Evolutionary conservation across 1,140 invertebrate species (phyloP).

Genomic region (Pseudoatta argentina): DNA sequence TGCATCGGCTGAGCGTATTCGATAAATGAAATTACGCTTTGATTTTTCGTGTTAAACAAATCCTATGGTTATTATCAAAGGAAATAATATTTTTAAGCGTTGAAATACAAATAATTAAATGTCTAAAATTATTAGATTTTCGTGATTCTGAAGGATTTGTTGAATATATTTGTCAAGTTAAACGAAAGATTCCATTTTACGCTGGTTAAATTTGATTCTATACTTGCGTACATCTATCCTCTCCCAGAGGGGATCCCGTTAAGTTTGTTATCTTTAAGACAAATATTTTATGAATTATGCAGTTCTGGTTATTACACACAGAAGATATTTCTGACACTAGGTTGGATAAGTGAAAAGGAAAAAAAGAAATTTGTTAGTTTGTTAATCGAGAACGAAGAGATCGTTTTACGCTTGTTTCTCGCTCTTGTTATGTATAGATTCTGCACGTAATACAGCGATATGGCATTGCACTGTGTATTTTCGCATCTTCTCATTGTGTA

Average conservation of each 20-base stretch:
- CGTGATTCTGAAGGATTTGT: slow-evolving; percentile 22
- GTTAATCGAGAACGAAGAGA: slow-evolving; percentile 60
- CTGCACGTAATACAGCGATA: slow-evolving; percentile 79
- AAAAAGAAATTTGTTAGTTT: slow-evolving; percentile 36
- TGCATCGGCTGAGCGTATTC: not conserved
- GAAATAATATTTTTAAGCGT: not conserved
- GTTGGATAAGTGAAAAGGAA: not conserved
- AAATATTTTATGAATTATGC: slow-evolving; percentile 26
- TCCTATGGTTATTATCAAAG: not conserved
- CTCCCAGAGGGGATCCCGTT: slow-evolving; percentile 3
- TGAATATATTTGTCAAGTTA: not conserved
- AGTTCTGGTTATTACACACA: slow-evolving; percentile 25
- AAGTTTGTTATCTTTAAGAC: slow-evolving; percentile 49
- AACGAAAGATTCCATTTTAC: slow-evolving; percentile 12
- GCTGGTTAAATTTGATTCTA: slow-evolving; percentile 21
- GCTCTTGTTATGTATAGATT: slow-evolving; percentile 81
- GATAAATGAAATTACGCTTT: not conserved
- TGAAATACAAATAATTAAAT: slow-evolving; percentile 29
- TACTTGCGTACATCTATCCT: slow-evolving; percentile 10
- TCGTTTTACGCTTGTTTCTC: slow-evolving; percentile 74
- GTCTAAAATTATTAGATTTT: slow-evolving; percentile 32
- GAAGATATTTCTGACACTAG: slow-evolving; percentile 23
- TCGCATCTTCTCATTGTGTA: slow-evolving; percentile 76
- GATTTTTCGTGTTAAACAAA: not conserved
- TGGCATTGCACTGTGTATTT: slow-evolving; percentile 78